Base-by-base conservation (phyloP, 2,888 invertebrate genomes). In the Synergus itoensis region DNA sequence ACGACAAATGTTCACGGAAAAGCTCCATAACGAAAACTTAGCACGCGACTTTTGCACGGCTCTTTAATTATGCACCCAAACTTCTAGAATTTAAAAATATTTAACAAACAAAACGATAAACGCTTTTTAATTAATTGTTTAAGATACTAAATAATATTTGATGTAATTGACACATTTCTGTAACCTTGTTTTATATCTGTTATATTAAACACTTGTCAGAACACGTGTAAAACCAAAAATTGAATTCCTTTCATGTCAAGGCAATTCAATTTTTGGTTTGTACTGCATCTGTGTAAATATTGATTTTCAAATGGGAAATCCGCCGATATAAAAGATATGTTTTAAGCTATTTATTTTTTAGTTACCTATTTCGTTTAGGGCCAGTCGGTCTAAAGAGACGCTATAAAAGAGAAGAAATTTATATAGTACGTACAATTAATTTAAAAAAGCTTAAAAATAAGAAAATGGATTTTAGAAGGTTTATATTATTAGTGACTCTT, bases 1-100 rank as follows among this genome's bases (percentile, higher is more conserved):
- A 73, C 48, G 73, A 73, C 73, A 73, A 53, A 53, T 73, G 73
- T 53, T 53, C 73, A 73, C 73, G 73, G 73, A 53, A 73, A 73
- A 73, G 73, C 73, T 73, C 48, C 73, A 73, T 73, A 73, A 73
- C 48, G 73, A 73, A 73, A 73, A n/a, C n/a, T 16, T 48, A 53
- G 53, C 73, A 73, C 53, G 73, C 73, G n/a, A 73, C 36, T 53
- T 73, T 73, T 36, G 53, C 36, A 40, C 73, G 9, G 36, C 48
- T 53, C 18, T 73, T 73, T 73, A 73, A 73, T 73, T 73, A 73
- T 73, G 73, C 53, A 73, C 28, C 73, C 53, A 16, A 69, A 69
- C 48, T 73, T 73, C 73, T n/a, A 36, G 73, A 53, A 73, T 53
- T 73, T 16, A 28, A 36, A 11, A 36, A 28, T 73, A 53, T 53